Percentiles rank a stretch among this genome's conserved stretches.
Evolutionary conservation across 1,140 invertebrate genomes (phyloP).

Genomic region (Rhyacophila brunnea): DNA sequence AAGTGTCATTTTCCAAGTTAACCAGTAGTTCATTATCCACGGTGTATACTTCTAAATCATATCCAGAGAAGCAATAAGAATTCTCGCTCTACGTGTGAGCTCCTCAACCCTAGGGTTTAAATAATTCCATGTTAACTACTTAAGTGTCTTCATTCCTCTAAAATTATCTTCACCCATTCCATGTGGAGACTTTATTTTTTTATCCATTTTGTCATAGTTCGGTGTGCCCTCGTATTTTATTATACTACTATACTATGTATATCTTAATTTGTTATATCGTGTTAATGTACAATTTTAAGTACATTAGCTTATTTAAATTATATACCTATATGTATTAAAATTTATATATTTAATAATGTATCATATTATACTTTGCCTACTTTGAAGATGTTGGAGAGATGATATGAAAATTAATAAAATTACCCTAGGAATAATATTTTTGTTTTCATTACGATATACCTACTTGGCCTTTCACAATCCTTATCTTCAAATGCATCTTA

Average conservation of each 20-base stretch:
- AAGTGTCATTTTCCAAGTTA: background rate
- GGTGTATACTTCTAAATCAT: background rate
- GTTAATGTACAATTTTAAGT: background rate
- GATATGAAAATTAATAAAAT: constrained; percentile 17
- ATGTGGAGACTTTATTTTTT: constrained; percentile 1
- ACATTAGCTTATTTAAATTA: background rate
- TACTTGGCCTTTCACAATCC: background rate
- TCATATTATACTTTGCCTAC: background rate
- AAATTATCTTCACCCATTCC: background rate
- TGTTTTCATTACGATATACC: background rate
- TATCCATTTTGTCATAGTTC: background rate
- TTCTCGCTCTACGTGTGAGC: background rate
- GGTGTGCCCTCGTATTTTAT: background rate
- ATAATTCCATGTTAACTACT: background rate
- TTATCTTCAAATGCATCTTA: background rate
- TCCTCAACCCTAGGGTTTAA: background rate
- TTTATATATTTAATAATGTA: background rate
- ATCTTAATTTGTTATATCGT: background rate
- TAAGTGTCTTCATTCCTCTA: background rate
- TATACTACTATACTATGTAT: background rate
- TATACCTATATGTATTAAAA: background rate
- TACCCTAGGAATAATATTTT: constrained; percentile 16
- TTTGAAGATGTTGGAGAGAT: constrained; percentile 10
- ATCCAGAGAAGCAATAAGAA: background rate
- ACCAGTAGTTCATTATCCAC: background rate